A percentile compares a stretch with the other conserved stretches of the same genome.
Evolutionary conservation across 2,797 vertebrate species (phyloP).

Genomic region (Acridotheres tristis): DNA sequence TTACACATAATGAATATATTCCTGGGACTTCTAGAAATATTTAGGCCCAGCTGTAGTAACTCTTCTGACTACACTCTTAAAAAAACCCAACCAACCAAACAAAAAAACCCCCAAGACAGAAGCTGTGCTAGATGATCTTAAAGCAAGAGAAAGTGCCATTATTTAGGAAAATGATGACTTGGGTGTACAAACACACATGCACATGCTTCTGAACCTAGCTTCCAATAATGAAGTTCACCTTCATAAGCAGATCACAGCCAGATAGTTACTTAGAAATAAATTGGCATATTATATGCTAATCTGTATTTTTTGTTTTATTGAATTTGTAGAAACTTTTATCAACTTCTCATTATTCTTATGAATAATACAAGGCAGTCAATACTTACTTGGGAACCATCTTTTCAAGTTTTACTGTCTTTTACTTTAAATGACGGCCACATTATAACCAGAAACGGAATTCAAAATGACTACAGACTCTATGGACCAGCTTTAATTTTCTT

Average conservation of each 20-base stretch:
- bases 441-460: not conserved
- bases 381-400: not conserved
- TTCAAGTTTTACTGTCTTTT: not conserved
- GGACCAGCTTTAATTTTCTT: not conserved
- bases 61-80: not conserved
- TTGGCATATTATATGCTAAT: not conserved
- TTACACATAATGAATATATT: not conserved
- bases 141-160: not conserved
- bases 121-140: not conserved
- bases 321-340: not conserved
- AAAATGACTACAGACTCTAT: not conserved
- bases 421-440: not conserved
- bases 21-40: not conserved
- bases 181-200: conserved; percentile 18
- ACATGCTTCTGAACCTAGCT: not conserved
- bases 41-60: not conserved
- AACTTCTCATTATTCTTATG: not conserved
- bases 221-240: not conserved
- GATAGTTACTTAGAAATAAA: not conserved
- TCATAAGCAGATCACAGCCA: not conserved
- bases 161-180: not conserved
- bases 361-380: not conserved
- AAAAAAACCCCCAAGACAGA: not conserved
- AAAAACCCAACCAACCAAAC: not conserved
- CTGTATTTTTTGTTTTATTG: not conserved